These are phyloP conservation scores for Nebria ingens DNA, from an alignment of 1,140 invertebrate species.

Conservation along the genomic window DNA sequence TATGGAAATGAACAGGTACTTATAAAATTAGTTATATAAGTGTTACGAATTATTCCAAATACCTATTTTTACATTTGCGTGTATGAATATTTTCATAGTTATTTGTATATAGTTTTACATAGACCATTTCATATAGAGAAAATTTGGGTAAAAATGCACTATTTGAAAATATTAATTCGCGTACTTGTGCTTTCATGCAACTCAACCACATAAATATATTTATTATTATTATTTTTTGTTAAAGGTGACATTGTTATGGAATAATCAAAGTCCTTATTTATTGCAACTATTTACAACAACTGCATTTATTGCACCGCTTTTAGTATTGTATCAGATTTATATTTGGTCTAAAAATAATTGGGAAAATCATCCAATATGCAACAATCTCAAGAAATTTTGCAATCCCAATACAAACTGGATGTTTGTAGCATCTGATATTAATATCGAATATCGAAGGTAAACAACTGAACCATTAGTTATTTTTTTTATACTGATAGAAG, in stretches of 20 bases:
- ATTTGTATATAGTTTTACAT: no score
- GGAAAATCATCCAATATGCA: conserved; percentile 62
- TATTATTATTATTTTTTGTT: no score
- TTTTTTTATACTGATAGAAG: background rate
- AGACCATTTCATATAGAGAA: no score
- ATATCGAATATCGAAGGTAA: conserved; percentile 67
- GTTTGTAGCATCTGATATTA: conserved; percentile 58
- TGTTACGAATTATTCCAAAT: conserved; percentile 4
- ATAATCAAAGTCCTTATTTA: conserved; percentile 33
- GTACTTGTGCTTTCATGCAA: no score
- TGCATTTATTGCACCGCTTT: conserved; percentile 32
- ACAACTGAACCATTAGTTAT: conserved; percentile 4
- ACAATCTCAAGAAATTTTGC: conserved; percentile 52
- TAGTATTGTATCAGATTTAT: conserved; percentile 36
- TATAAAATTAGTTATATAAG: conserved; percentile 4
- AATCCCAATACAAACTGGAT: conserved; percentile 51
- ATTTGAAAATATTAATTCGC: no score
- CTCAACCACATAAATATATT: no score
- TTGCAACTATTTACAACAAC: conserved; percentile 31
- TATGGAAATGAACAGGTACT: conserved; percentile 35
- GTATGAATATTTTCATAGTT: no score
- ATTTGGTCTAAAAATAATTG: conserved; percentile 60
- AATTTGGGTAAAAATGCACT: no score
- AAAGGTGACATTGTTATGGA: conserved; percentile 31
- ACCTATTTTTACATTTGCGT: conserved; percentile 28